Conservation (phyloP, 2,888 invertebrate genomes). For the Cosmorhoe ocellata region DNA sequence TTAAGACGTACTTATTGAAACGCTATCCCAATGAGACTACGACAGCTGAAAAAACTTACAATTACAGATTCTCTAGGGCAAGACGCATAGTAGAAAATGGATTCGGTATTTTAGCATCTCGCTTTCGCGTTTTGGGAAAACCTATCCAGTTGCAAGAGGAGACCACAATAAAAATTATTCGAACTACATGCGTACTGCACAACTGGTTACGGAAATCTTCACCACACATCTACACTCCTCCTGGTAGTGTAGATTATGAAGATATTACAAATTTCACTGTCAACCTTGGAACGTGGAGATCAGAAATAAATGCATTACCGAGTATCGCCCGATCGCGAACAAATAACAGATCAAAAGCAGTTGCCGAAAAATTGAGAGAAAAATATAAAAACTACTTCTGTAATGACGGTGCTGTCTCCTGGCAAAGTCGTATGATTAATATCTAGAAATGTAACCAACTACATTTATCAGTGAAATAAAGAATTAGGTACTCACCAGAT, state of each 20-base stretch:
- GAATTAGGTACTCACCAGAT: slow-evolving; percentile 29
- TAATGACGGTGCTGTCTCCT: slow-evolving; percentile 23
- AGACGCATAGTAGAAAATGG: slow-evolving; percentile 19
- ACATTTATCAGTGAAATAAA: slow-evolving; percentile 20
- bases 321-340: slow-evolving; percentile 23
- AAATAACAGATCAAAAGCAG: slow-evolving; percentile 21
- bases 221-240: slow-evolving; percentile 18
- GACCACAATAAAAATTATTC: slow-evolving; percentile 18
- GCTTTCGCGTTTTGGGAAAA: slow-evolving; percentile 24
- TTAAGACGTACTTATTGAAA: slow-evolving; percentile 18
- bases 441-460: slow-evolving; percentile 20
- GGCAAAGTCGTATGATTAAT: slow-evolving; percentile 24
- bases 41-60: slow-evolving; percentile 20
- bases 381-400: slow-evolving; percentile 26
- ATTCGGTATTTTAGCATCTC: slow-evolving; percentile 22
- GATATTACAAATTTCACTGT: slow-evolving; percentile 20
- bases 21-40: slow-evolving; percentile 11
- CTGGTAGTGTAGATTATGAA: slow-evolving; percentile 24
- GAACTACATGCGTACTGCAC: slow-evolving; percentile 20
- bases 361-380: slow-evolving; percentile 22
- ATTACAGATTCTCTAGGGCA: slow-evolving; percentile 21
- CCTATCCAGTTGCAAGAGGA: slow-evolving; percentile 18
- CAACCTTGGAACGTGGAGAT: slow-evolving; percentile 22
- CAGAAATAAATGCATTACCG: slow-evolving; percentile 24
- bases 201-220: slow-evolving; percentile 20